A percentile compares a stretch with the other conserved stretches of the same genome.
Evolutionary conservation across 2,888 invertebrate species (phyloP).

Genomic region (Caprella mutica): DNA sequence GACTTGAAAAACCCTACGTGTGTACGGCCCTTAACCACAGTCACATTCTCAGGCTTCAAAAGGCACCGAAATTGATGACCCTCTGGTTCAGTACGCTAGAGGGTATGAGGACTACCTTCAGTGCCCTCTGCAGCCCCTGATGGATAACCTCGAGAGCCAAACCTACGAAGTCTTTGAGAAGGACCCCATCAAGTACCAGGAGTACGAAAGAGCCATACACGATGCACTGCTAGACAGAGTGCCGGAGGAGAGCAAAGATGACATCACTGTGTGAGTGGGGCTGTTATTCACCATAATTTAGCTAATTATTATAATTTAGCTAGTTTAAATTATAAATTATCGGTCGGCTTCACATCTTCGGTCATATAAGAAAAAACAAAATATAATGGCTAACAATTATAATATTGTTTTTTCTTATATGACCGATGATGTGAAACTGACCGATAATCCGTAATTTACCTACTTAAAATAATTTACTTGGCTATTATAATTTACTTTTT

Average conservation of each 20-base stretch:
- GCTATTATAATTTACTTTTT: too few species aligned
- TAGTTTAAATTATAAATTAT: background rate
- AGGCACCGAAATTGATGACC: slow-evolving; percentile 36
- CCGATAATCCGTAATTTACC: too few species aligned
- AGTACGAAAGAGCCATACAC: slow-evolving; percentile 64
- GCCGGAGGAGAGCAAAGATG: slow-evolving; percentile 43
- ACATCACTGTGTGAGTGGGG: slow-evolving; percentile 47
- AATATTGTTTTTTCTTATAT: too few species aligned
- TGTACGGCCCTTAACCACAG: too few species aligned
- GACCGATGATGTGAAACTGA: too few species aligned
- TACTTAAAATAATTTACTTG: too few species aligned
- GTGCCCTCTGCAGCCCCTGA: slow-evolving; percentile 80
- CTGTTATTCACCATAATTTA: background rate
- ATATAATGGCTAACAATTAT: too few species aligned
- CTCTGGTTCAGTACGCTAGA: slow-evolving; percentile 45
- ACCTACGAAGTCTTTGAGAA: slow-evolving; percentile 98
- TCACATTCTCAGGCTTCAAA: background rate
- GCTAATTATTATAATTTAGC: background rate
- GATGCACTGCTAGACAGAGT: slow-evolving; percentile 56
- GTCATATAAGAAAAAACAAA: too few species aligned
- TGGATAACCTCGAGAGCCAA: slow-evolving; percentile 87
- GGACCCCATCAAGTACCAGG: slow-evolving; percentile 87
- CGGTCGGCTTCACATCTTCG: background rate
- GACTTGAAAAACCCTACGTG: too few species aligned
- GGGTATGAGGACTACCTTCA: slow-evolving; percentile 91